A percentile compares a stretch with the other conserved stretches of the same genome.
These are phyloP conservation scores for Boulengeromyrus knoepffleri DNA, from an alignment of 2,113 vertebrate species.

Conservation along the genomic window DNA sequence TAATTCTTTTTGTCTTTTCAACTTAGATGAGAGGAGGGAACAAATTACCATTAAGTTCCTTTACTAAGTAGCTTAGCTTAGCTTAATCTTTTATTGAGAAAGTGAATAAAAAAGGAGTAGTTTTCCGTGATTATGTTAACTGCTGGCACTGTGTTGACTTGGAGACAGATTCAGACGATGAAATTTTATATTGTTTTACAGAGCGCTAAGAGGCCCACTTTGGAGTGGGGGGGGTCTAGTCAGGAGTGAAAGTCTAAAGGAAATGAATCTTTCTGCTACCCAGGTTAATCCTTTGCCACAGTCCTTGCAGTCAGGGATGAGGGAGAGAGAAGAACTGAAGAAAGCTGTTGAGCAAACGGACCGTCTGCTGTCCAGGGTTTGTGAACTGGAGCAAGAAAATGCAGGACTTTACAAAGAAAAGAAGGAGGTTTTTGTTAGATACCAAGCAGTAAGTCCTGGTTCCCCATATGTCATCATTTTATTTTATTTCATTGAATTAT, in stretches of 20 bases:
- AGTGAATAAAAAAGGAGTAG: not conserved
- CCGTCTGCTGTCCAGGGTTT: slow-evolving; percentile 44
- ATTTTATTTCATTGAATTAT: not conserved
- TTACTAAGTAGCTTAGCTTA: slow-evolving; percentile 12
- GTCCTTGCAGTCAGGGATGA: slow-evolving; percentile 46
- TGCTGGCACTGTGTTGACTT: slow-evolving; percentile 1
- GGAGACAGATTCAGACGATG: slow-evolving; percentile 25
- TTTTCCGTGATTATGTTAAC: slow-evolving; percentile 11
- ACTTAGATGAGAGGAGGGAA: not conserved
- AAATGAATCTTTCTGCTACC: slow-evolving; percentile 31
- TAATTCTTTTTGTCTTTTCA: not conserved
- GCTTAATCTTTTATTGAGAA: not conserved
- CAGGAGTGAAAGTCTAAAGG: slow-evolving; percentile 35
- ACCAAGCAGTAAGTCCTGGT: slow-evolving; percentile 51
- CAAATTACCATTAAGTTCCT: not conserved
- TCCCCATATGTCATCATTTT: not conserved
- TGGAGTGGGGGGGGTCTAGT: slow-evolving; percentile 23
- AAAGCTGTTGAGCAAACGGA: slow-evolving; percentile 54
- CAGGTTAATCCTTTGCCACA: slow-evolving; percentile 41
- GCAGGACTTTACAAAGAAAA: slow-evolving; percentile 44
- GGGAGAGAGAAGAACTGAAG: slow-evolving; percentile 59
- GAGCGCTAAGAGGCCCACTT: slow-evolving; percentile 19
- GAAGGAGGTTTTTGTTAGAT: slow-evolving; percentile 44
- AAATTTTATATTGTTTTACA: slow-evolving; percentile 33
- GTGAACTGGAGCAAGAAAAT: slow-evolving; percentile 54